These are phyloP conservation scores for Pomatorhinus ruficollis DNA, from an alignment of 2,113 vertebrate genomes.

Conservation along the genomic window DNA sequence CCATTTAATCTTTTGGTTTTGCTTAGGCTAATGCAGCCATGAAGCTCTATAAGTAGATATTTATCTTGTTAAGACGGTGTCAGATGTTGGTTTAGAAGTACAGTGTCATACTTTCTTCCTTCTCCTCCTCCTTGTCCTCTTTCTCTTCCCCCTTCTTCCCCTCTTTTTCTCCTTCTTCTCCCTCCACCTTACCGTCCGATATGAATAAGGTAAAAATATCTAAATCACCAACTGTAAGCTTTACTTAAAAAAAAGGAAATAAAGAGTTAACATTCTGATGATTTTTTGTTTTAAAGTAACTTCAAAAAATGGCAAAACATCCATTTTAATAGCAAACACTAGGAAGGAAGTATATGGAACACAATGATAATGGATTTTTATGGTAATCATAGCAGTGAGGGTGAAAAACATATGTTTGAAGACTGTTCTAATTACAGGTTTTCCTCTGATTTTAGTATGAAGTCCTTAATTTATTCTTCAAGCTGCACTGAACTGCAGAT, in stretches of 20 bases:
- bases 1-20: background rate
- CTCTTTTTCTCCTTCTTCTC: background rate
- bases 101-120: background rate
- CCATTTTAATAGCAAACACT: background rate
- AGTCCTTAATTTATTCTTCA: background rate
- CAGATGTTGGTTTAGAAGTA: background rate
- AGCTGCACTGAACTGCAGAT: background rate
- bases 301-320: background rate
- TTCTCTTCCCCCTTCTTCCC: background rate
- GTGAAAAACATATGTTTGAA: background rate
- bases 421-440: constrained; percentile 20
- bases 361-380: background rate
- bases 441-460: background rate
- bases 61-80: background rate
- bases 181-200: background rate
- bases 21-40: background rate
- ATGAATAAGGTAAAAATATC: background rate
- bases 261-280: background rate
- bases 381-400: background rate
- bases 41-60: background rate
- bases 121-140: background rate
- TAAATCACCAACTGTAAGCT: background rate
- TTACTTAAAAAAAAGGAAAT: background rate
- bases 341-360: background rate
- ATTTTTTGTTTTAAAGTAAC: background rate